These are phyloP conservation scores for Pseudoips prasinana DNA, from an alignment of 2,888 invertebrate genomes.

Conservation along the genomic window DNA sequence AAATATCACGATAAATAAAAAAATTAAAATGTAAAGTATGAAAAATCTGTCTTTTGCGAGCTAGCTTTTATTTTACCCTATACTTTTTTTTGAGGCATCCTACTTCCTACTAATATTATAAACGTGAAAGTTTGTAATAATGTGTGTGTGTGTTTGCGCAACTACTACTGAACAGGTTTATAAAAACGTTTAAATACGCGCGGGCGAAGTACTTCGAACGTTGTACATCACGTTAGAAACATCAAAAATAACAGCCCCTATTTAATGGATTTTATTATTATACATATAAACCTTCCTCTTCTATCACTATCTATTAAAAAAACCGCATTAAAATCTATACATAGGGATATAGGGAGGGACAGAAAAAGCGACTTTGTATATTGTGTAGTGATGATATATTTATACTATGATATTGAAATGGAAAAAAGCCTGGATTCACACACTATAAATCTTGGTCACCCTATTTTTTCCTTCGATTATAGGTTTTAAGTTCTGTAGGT, in stretches of 20 bases:
- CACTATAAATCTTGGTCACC: slow-evolving; percentile 13
- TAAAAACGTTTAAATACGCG: slow-evolving; percentile 13
- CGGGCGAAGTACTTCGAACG: slow-evolving; percentile 13
- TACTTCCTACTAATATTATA: slow-evolving; percentile 8
- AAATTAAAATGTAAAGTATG: slow-evolving; percentile 11
- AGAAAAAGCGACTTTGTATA: slow-evolving; percentile 13
- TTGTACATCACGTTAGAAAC: slow-evolving; percentile 13
- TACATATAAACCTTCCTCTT: slow-evolving; percentile 12
- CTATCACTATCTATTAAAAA: slow-evolving; percentile 13
- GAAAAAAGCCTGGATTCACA: slow-evolving; percentile 13
- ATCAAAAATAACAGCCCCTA: slow-evolving; percentile 13
- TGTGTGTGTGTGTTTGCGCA: slow-evolving; percentile 12
- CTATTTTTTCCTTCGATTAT: slow-evolving; percentile 12
- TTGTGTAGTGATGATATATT: slow-evolving; percentile 13
- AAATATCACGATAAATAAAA: slow-evolving; percentile 12
- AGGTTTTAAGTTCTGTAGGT: slow-evolving; percentile 14
- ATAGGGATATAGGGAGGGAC: slow-evolving; percentile 12
- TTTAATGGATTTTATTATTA: slow-evolving; percentile 12
- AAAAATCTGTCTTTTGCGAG: slow-evolving; percentile 12
- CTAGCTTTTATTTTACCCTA: slow-evolving; percentile 6
- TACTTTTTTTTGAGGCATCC: slow-evolving; percentile 11
- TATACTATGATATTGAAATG: slow-evolving; percentile 13
- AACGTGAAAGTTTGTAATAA: slow-evolving; percentile 7
- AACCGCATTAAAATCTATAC: slow-evolving; percentile 13
- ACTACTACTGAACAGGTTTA: slow-evolving; percentile 13